phyloP scores from a whole-genome alignment of 2,797 vertebrate species.

The Sus cebifrons region DNA sequence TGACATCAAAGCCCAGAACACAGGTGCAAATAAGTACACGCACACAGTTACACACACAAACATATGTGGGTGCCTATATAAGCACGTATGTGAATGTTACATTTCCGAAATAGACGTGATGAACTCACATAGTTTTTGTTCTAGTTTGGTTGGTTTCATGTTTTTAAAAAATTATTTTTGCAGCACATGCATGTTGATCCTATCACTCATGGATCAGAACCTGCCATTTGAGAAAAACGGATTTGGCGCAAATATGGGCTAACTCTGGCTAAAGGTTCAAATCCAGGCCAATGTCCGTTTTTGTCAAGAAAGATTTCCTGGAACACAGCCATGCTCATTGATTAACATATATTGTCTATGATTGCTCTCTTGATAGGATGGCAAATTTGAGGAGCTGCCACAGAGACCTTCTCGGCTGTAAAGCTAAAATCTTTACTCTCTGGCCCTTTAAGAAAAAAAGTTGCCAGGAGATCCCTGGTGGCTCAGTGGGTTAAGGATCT shows the following conservation, averaged over 20 bases:
- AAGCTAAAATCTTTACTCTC: not conserved
- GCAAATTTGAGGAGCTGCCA: not conserved
- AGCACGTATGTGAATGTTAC: not conserved
- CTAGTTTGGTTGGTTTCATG: not conserved
- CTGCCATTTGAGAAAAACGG: not conserved
- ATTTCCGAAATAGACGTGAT: not conserved
- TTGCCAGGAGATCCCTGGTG: too few relatives aligned
- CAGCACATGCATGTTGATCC: not conserved
- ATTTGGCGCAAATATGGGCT: not conserved
- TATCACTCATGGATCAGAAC: not conserved
- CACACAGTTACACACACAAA: accelerated
- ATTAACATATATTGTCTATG: not conserved
- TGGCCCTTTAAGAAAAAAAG: slow-evolving; percentile 34
- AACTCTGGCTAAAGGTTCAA: not conserved
- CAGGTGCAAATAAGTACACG: not conserved
- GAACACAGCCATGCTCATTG: not conserved
- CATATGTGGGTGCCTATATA: not conserved
- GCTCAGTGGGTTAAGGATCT: too few relatives aligned
- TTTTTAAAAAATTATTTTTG: slow-evolving; percentile 16
- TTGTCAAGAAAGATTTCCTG: slow-evolving; percentile 43
- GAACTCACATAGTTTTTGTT: not conserved
- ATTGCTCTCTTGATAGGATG: not conserved
- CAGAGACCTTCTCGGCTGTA: not conserved
- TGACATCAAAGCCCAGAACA: not conserved
- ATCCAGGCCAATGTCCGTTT: not conserved